phyloP scores from a whole-genome alignment of 2,113 vertebrate species.

The Lepus americanus region DNA sequence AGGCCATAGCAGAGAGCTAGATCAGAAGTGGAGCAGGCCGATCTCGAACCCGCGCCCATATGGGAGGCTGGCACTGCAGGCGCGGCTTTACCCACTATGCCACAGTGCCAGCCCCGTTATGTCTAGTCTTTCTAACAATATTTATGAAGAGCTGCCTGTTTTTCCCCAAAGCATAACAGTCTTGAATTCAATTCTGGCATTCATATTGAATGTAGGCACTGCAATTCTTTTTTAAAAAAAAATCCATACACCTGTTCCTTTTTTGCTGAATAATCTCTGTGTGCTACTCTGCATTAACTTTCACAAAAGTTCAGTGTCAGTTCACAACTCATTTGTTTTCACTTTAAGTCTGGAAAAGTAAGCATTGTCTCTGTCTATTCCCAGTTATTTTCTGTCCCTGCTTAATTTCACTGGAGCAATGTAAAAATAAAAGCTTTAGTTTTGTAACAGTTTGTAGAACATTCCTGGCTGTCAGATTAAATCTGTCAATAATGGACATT shows the following conservation, averaged over 20 bases:
- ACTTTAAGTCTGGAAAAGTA: background rate
- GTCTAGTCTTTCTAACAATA: background rate
- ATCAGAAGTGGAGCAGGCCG: too few relatives aligned
- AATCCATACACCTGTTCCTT: too few relatives aligned
- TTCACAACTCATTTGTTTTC: background rate
- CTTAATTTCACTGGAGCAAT: background rate
- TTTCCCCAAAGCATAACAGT: background rate
- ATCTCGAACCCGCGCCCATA: too few relatives aligned
- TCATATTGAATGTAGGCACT: background rate
- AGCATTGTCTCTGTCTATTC: background rate
- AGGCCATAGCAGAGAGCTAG: too few relatives aligned
- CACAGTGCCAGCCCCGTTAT: too few relatives aligned
- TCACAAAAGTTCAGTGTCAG: background rate
- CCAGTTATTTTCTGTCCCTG: background rate
- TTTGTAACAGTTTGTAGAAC: background rate
- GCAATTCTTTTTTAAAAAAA: background rate
- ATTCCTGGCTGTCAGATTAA: background rate
- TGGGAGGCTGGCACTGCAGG: too few relatives aligned
- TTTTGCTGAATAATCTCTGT: background rate
- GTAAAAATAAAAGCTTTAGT: background rate
- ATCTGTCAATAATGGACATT: background rate
- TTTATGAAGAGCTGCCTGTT: background rate
- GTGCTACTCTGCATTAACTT: background rate
- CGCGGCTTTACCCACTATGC: too few relatives aligned
- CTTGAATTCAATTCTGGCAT: background rate